phyloP scores from a whole-genome alignment of 2,888 invertebrate genomes.

The Hipparchia semele region DNA sequence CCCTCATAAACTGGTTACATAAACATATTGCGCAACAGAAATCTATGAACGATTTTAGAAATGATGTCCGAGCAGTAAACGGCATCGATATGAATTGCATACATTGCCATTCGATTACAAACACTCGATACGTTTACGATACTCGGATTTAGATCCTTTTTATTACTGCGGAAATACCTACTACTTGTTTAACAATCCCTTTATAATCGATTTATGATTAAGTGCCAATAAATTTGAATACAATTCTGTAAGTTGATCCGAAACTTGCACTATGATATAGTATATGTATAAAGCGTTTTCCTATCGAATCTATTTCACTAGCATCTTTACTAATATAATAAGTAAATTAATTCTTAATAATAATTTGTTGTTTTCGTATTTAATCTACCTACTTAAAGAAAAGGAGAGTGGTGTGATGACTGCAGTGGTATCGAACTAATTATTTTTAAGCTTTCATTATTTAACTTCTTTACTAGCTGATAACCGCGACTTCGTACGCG shows the following conservation, averaged over 20 bases:
- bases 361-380: too few species aligned
- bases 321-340: too few species aligned
- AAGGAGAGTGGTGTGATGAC: too few species aligned
- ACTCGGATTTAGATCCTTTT: constrained; percentile 32
- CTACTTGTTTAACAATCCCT: constrained; percentile 30
- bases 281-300: too few species aligned
- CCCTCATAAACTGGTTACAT: constrained; percentile 14
- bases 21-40: constrained; percentile 14
- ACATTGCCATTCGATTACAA: constrained; percentile 33
- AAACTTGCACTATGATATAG: too few species aligned
- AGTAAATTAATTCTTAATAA: too few species aligned
- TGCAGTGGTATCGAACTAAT: too few species aligned
- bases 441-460: too few species aligned
- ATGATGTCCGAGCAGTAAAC: constrained; percentile 25
- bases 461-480: too few species aligned
- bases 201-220: constrained; percentile 33
- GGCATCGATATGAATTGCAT: constrained; percentile 25
- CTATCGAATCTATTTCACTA: background rate
- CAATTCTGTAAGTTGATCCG: background rate
- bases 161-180: constrained; percentile 28
- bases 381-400: too few species aligned
- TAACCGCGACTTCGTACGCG: too few species aligned
- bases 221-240: constrained; percentile 25
- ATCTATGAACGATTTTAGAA: constrained; percentile 31
- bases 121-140: constrained; percentile 36